Conservation (phyloP, 2,888 invertebrate genomes). For the Tupiocoris notatus region DNA sequence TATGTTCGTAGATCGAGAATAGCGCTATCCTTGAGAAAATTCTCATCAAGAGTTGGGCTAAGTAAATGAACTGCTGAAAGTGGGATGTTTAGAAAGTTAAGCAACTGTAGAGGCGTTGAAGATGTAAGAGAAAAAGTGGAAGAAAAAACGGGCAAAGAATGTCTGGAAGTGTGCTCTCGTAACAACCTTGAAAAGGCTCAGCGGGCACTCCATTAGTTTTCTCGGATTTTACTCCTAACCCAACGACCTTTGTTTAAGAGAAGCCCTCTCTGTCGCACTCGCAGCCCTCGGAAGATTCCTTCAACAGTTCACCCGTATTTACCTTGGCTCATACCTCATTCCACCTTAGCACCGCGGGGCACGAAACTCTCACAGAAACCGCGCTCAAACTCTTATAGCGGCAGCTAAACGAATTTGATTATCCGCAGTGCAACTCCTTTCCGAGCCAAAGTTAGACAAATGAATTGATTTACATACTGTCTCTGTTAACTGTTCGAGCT, state of each 20-base stretch:
- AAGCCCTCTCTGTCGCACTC: constrained; percentile 1
- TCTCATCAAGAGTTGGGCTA: neutral
- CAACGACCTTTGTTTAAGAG: constrained; percentile 2
- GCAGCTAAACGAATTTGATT: constrained; percentile 29
- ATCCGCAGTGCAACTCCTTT: constrained; percentile 20
- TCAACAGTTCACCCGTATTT: constrained; percentile 32
- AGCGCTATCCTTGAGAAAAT: neutral
- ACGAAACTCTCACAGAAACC: constrained; percentile 12
- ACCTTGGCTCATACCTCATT: constrained; percentile 20
- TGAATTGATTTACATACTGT: constrained; percentile 38
- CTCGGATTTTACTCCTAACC: constrained; percentile 8
- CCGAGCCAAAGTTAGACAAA: constrained; percentile 25
- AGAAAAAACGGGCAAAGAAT: neutral
- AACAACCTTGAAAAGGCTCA: constrained; percentile 22
- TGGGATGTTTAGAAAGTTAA: neutral
- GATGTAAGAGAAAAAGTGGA: neutral
- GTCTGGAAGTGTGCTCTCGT: neutral
- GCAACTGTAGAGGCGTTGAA: neutral
- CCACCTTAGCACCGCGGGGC: constrained; percentile 8
- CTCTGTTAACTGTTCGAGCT: constrained; percentile 15
- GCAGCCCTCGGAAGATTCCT: constrained; percentile 22
- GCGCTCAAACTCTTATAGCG: neutral
- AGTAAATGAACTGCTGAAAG: neutral
- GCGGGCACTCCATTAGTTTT: constrained; percentile 19
- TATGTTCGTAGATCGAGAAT: neutral